Evolutionary conservation across 2,113 vertebrate species (phyloP).

Genomic region (Crypturellus undulatus): DNA sequence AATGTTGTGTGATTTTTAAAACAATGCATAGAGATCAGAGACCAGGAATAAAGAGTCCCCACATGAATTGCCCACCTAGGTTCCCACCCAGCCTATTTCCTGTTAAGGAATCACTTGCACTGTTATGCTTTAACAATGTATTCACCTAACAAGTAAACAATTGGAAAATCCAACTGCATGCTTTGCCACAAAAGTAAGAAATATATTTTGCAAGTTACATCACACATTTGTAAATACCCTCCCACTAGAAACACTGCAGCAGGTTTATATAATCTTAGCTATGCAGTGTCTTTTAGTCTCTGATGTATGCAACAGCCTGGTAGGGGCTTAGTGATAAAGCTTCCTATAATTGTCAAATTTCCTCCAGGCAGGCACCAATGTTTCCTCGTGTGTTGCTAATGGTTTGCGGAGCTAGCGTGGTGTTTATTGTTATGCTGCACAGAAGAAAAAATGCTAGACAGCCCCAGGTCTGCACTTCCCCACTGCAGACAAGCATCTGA

Average conservation of each 20-base stretch:
- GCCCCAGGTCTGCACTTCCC: slow-evolving; percentile 1
- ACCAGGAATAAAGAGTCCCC: neutral
- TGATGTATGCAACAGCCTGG: slow-evolving; percentile 26
- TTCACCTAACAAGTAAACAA: slow-evolving; percentile 18
- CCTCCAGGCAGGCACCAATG: slow-evolving; percentile 67
- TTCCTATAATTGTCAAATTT: slow-evolving; percentile 66
- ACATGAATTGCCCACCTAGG: neutral
- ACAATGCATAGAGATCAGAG: neutral
- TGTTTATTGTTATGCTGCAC: slow-evolving; percentile 59
- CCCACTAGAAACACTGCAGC: slow-evolving; percentile 39
- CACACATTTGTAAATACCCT: neutral
- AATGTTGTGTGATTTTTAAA: neutral
- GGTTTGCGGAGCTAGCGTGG: slow-evolving; percentile 57
- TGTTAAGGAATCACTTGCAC: neutral
- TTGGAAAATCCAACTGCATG: neutral
- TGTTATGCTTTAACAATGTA: neutral
- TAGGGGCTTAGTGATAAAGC: slow-evolving; percentile 68
- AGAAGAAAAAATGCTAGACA: slow-evolving; percentile 45
- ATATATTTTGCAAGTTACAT: neutral
- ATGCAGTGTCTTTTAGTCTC: slow-evolving; percentile 36
- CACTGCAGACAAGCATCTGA: slow-evolving; percentile 48
- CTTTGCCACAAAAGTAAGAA: slow-evolving; percentile 26
- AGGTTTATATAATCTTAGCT: slow-evolving; percentile 62
- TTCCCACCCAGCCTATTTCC: neutral
- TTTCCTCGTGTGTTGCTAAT: slow-evolving; percentile 70